Evolutionary conservation across 2,113 vertebrate genomes (phyloP), one percentile per base, ranked within the genome.

Genomic region (Burhinus oedicnemus): DNA sequence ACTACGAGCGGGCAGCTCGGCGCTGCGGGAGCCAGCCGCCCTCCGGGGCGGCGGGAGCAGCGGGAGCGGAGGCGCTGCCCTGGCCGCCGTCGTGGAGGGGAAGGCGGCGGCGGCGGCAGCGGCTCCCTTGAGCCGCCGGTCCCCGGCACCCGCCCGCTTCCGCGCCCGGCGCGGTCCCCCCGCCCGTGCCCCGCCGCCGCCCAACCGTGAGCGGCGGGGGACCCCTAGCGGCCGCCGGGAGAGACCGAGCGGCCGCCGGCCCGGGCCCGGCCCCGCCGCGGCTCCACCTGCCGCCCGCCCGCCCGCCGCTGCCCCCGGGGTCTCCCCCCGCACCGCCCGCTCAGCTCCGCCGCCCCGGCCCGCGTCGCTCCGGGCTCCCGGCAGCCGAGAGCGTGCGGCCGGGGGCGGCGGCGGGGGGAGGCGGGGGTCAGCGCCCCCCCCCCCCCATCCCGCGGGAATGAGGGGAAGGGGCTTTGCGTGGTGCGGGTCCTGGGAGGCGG

Each of bases 211-310:
- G 88, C 80, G 51, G 27, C 70, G 69, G 20, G 87, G 60, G 96
- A 89, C 96, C 96, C 89, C 97, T 97, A 90, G 51, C 51, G 52
- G 52, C 52, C 30, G 29, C 54, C 54, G 54, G 29, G 54, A 27
- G 29, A 20, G 13, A 55, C 55, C 34, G 58, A n/a, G 34, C 23
- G 30, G 55, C 30, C 68, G 19, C 2, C 26, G 26, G 10, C 27
- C 49, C 61, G 21, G 22, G 29, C 66, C 2, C 26, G 26, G 9
- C n/a, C 47, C 74, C n/a, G n/a, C n/a, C n/a, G n/a, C 62, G 70
- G 89, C 97, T 87, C 96, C 94, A 97, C 95, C 97, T n/a, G 44
- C n/a, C n/a, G n/a, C n/a, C 97, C 84, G 97, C 95, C 40, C 8
- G 29, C 1, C 11, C 11, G 5, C 0, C 18, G 42, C 64, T 61